phyloP scores from a whole-genome alignment of 1,140 invertebrate genomes.

The Cotesia typhae region DNA sequence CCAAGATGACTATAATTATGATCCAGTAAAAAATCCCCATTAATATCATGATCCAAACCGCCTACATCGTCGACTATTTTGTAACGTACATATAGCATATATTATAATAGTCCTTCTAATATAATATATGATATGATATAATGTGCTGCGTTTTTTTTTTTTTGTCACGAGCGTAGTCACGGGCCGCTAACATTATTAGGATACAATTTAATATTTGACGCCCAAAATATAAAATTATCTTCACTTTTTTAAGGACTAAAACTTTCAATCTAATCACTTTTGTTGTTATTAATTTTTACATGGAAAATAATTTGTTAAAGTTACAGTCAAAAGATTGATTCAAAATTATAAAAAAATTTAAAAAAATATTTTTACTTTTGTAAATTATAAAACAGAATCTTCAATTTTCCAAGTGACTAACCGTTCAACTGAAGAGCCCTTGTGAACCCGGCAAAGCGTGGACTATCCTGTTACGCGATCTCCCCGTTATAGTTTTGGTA shows the following conservation, averaged over 20 bases:
- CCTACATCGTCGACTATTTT: not conserved
- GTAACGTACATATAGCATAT: not conserved
- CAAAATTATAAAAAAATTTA: slow-evolving; percentile 1
- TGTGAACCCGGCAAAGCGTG: slow-evolving; percentile 65
- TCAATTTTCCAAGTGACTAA: slow-evolving; percentile 65
- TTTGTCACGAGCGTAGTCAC: too few species aligned
- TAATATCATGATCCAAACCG: slow-evolving; percentile 55
- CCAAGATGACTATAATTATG: slow-evolving; percentile 61
- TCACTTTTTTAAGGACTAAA: too few species aligned
- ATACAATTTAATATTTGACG: too few species aligned
- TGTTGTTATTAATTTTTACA: too few species aligned
- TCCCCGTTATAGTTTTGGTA: slow-evolving; percentile 54
- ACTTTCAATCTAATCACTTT: too few species aligned
- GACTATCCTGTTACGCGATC: slow-evolving; percentile 68
- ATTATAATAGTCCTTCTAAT: not conserved
- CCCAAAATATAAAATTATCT: too few species aligned
- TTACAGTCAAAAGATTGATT: not conserved
- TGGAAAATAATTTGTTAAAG: too few species aligned
- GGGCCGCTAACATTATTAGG: too few species aligned
- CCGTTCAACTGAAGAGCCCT: slow-evolving; percentile 59
- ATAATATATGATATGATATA: too few species aligned
- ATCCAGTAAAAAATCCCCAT: slow-evolving; percentile 54
- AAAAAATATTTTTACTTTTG: slow-evolving; percentile 34
- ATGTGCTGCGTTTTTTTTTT: too few species aligned
- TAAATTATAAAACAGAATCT: slow-evolving; percentile 58